These are phyloP conservation scores for Lacanobia wlatinum DNA, from an alignment of 2,888 invertebrate species.

Conservation along the genomic window DNA sequence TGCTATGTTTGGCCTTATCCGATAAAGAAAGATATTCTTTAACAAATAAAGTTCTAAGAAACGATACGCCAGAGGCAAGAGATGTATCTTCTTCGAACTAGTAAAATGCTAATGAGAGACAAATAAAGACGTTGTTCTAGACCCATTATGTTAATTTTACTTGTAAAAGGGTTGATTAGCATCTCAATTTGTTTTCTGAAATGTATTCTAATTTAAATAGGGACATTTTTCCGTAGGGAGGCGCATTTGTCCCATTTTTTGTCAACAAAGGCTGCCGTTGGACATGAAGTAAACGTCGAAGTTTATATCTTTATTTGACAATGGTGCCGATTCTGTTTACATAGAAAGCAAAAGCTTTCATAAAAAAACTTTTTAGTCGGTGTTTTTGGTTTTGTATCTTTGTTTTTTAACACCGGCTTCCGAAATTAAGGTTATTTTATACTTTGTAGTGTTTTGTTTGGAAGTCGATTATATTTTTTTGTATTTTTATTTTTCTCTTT, in stretches of 20 bases:
- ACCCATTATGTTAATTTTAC: constrained; percentile 47
- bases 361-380: no score
- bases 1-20: not conserved
- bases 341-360: no score
- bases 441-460: no score
- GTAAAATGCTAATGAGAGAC: constrained; percentile 52
- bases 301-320: not conserved
- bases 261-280: not conserved
- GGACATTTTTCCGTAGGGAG: not conserved
- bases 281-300: not conserved
- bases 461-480: no score
- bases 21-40: not conserved
- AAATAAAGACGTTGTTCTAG: constrained; percentile 45
- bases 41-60: not conserved
- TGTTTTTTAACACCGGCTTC: no score
- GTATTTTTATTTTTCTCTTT: no score
- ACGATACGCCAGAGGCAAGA: not conserved
- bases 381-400: no score
- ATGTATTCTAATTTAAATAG: constrained; percentile 35
- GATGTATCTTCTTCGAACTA: constrained; percentile 23
- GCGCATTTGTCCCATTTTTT: not conserved
- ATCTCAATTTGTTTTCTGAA: constrained; percentile 50
- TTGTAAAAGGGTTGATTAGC: constrained; percentile 52
- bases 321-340: not conserved
- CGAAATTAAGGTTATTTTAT: no score